Percentiles rank a stretch among this genome's conserved stretches.
Conservation (phyloP, 64 coral and sea anemone genomes). For the Catalaphyllia jardinei region DNA sequence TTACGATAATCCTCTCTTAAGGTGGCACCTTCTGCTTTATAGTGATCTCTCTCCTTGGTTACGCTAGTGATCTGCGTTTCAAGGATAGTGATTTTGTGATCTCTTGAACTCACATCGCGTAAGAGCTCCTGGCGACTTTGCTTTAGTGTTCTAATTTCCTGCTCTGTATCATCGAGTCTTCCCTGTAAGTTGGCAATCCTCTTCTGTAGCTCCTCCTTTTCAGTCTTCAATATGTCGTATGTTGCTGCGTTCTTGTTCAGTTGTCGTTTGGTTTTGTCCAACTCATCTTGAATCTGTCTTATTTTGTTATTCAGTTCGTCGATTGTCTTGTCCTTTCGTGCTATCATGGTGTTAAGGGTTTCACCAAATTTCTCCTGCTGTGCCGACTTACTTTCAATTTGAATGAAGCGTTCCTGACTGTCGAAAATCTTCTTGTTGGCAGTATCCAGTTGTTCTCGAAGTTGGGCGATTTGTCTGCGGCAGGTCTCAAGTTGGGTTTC, state of each 20-base stretch:
- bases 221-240: constrained; percentile 45
- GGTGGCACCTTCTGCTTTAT: constrained; percentile 54
- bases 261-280: constrained; percentile 68
- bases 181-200: constrained; percentile 28
- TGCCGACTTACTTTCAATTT: constrained; percentile 73
- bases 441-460: constrained; percentile 66
- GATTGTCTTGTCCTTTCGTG: constrained; percentile 70
- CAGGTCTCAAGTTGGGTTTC: constrained; percentile 76
- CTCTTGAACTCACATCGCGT: constrained; percentile 63
- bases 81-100: constrained; percentile 66
- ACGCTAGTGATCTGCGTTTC: constrained; percentile 67
- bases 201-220: constrained; percentile 61
- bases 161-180: constrained; percentile 41
- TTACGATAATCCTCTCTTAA: constrained; percentile 74
- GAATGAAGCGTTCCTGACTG: constrained; percentile 71
- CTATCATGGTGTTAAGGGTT: constrained; percentile 60
- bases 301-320: constrained; percentile 66
- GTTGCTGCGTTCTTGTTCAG: constrained; percentile 28
- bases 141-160: constrained; percentile 52
- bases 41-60: constrained; percentile 76
- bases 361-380: constrained; percentile 81
- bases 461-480: constrained; percentile 52
- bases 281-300: constrained; percentile 61
- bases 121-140: constrained; percentile 67
- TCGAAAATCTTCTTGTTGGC: constrained; percentile 66